Evolutionary conservation across 2,113 vertebrate species (phyloP), one percentile per base, ranked within the genome.

Genomic region (Nothocercus nigrocapillus): DNA sequence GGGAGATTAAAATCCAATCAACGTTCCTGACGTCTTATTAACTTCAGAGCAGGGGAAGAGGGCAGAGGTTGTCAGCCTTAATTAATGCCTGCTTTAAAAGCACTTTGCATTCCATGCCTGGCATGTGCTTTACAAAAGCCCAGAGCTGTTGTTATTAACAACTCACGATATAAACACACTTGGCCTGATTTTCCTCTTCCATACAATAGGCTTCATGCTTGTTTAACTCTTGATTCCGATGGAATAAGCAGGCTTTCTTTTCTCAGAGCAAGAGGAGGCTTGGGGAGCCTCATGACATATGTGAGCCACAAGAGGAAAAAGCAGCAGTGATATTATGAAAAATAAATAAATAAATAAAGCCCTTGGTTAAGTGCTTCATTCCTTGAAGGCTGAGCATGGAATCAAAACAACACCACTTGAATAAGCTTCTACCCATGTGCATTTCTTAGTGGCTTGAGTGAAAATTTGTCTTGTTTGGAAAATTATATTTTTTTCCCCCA

Each of bases 141-240:
- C 81, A 75, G 92, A 91, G 68, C 45, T 93, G 66, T 38, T 92
- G 81, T 92, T 85, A 69, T 72, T 88, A 95, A 88, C 84, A 93
- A 38, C 73, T 75, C 2, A 2, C 32, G 68, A 38, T n/a, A 82
- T 92, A 94, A 97, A 88, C 90, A 96, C 82, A 66, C 92, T 90
- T 96, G 93, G 73, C 90, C 94, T 86, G 85, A 88, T 94, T 95
- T 90, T 95, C 34, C 61, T 90, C 62, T 72, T 5, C 1, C 61
- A 78, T 62, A 95, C 76, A 91, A 91, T 80, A 91, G 82, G 22
- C 80, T 92, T 90, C 69, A 90, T 0, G 1, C 73, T 91, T 90
- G 47, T 88, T 91, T 81, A 86, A 92, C 45, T 88, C 79, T 72
- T 0, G 0, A 11, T 0, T 66, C 76, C 44, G 44, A 36, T 44